Percentiles rank a stretch among this genome's conserved stretches.
Conservation (phyloP, 2,888 invertebrate genomes). For the Troides aeacus region DNA sequence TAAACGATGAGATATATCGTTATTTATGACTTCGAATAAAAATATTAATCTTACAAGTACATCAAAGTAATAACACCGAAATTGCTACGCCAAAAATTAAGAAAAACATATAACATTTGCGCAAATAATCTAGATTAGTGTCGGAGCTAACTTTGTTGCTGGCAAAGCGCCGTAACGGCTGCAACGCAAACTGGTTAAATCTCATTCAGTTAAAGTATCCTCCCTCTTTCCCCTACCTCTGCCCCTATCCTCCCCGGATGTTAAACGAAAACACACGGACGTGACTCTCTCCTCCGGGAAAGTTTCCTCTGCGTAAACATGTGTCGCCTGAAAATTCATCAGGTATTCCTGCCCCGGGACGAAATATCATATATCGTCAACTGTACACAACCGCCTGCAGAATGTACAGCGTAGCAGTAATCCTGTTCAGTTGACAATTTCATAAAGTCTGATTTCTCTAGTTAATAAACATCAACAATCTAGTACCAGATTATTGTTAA, state of each 20-base stretch:
- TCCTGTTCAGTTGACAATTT: too few species aligned
- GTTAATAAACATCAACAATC: too few species aligned
- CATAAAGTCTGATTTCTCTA: too few species aligned
- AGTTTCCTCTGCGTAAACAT: conserved; percentile 3
- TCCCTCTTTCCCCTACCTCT: background rate
- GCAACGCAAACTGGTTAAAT: background rate
- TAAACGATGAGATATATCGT: too few species aligned
- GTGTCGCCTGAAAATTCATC: background rate
- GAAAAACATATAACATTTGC: too few species aligned
- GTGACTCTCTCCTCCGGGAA: background rate
- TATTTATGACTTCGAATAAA: too few species aligned
- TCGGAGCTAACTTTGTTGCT: background rate
- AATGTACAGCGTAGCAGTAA: too few species aligned
- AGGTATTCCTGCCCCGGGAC: background rate
- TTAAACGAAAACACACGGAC: conserved; percentile 3
- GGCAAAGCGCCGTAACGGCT: background rate
- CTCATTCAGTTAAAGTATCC: background rate
- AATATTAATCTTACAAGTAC: too few species aligned
- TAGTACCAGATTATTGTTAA: too few species aligned
- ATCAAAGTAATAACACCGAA: too few species aligned
- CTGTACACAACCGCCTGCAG: background rate
- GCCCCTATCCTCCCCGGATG: background rate
- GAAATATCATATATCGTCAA: background rate
- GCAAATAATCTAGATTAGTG: too few species aligned
- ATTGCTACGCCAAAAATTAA: too few species aligned